Base-by-base conservation (phyloP, 1,140 invertebrate genomes). In the Nilaparvata lugens region DNA sequence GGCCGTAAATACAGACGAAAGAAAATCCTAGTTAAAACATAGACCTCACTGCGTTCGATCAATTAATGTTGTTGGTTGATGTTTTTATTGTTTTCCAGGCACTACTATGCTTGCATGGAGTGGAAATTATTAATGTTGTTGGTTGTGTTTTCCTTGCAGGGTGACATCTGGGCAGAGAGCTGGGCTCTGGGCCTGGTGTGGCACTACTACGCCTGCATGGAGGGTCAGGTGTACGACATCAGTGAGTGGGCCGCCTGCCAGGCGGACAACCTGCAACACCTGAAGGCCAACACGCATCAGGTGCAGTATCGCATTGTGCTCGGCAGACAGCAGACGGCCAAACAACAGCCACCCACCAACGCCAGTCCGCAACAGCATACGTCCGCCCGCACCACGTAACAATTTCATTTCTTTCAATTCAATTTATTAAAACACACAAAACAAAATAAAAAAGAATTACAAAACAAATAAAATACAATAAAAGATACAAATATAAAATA, bases 151-250 rank as follows among this genome's bases (percentile, higher is more conserved):
- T 59, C 51, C 66, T 69, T 70, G 24, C 72, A 94, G 93, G 93
- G 90, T 64, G 94, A 97, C 73, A 92, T 97, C 64, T 96, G 94
- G 94, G 92, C 93, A 48, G 93, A 97, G 77, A 91, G 88, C 48
- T 82, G 83, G 65, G 81, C 89, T 75, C 82, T 93, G 76, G 92
- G 93, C 53, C 84, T 95, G 64, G 78, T 88, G 43, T 94, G 92
- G 87, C 86, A 92, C 76, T 96, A 95, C 76, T 94, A 91, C 74
- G 93, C 93, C n/a, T 93, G 93, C 66, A 95, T 96, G 91, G 93
- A 96, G 74, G 89, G 89, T 48, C 87, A 86, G 61, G 86, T 96
- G 13, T 96, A 93, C 72, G 91, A 96, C 74, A 94, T 97, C 58
- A 96, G 93, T 25, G 91, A 95, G 72, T 96, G 93, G 93, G 93